phyloP scores from a whole-genome alignment of 2,113 vertebrate species.

The Psephotus haematonotus region DNA sequence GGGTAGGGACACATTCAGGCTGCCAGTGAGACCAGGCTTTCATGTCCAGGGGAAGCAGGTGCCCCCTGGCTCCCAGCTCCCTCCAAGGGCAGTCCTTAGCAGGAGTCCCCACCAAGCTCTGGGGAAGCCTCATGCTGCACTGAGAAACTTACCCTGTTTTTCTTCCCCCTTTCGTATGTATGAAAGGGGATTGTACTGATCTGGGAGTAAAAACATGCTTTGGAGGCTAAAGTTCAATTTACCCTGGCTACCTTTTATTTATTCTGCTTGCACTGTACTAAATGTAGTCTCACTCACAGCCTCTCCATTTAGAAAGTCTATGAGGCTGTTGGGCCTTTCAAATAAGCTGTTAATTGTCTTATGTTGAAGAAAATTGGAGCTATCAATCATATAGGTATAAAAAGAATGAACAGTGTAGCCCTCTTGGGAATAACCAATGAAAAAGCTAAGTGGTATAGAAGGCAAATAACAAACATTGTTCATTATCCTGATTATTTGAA shows the following conservation, averaged over 20 bases:
- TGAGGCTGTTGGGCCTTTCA: background rate
- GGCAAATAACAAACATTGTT: background rate
- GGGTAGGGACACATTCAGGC: background rate
- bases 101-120: background rate
- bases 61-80: background rate
- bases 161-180: background rate
- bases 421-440: background rate
- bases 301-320: background rate
- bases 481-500: background rate
- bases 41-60: background rate
- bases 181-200: background rate
- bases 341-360: background rate
- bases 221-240: constrained; percentile 24
- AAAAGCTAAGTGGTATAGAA: background rate
- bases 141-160: accelerated
- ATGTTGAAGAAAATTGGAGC: background rate
- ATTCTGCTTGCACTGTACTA: background rate
- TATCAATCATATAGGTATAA: background rate
- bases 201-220: background rate
- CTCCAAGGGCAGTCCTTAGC: background rate
- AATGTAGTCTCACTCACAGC: background rate
- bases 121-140: background rate
- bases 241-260: background rate
- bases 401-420: background rate
- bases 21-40: background rate